Percentiles rank a stretch among this genome's conserved stretches.
Conservation (phyloP, 2,888 invertebrate genomes). For the Thumatha senex region DNA sequence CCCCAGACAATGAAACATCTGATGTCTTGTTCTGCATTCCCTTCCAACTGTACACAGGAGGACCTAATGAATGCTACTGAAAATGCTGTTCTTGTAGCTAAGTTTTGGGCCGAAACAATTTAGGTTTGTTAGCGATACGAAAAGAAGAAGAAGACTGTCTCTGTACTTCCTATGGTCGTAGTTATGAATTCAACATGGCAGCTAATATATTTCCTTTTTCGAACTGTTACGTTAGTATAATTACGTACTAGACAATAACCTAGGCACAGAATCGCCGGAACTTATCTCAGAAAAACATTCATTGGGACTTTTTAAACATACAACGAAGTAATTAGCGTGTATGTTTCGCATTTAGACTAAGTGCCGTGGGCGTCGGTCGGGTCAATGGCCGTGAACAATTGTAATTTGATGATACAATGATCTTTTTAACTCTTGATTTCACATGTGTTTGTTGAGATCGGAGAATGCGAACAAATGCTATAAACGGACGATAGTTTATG, state of each 20-base stretch:
- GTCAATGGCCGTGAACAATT: constrained; percentile 15
- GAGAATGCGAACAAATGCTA: neutral
- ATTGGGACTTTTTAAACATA: constrained; percentile 4
- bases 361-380: constrained; percentile 5
- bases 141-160: too few relatives aligned
- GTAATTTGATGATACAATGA: constrained; percentile 14
- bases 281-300: constrained; percentile 1
- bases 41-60: too few relatives aligned
- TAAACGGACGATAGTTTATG: constrained; percentile 1
- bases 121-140: too few relatives aligned
- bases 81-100: too few relatives aligned
- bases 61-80: too few relatives aligned
- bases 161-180: neutral
- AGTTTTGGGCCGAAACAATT: too few relatives aligned
- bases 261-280: neutral
- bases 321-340: constrained; percentile 7
- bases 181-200: neutral
- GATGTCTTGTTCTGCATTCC: too few relatives aligned
- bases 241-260: neutral
- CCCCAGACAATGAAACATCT: too few relatives aligned
- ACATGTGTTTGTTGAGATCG: neutral
- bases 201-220: neutral
- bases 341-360: constrained; percentile 6
- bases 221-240: neutral
- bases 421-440: constrained; percentile 15